Base-by-base conservation (phyloP, 2,888 invertebrate genomes). In the Anthophora plumipes region DNA sequence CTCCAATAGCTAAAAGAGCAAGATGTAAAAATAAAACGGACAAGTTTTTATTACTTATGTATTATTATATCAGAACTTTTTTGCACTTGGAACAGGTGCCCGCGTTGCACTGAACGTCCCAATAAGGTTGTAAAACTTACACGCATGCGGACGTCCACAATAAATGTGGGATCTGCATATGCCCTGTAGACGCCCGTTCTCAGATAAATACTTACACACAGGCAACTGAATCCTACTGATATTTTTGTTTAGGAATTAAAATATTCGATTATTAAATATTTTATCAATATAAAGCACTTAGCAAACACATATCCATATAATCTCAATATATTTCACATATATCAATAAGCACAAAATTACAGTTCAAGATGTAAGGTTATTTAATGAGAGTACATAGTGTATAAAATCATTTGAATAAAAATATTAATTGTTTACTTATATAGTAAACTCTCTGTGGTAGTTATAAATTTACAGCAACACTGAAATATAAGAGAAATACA, bases 271-370 rank as follows among this genome's bases (percentile, higher is more conserved):
- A 7, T 25, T 12, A 8, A 60, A 31, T 17, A 17, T 22, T 46
- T 54, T 50, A 11, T 39, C 11, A 54, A 11, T 54, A 8, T 37
- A 67, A 39, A n/a, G 39, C 39, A 72, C 61, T 75, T 68, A 61
- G 59, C n/a, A 80, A 41, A 22, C 63, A 69, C 1, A 6, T 22
- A 57, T 72, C 63, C 72, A 57, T 72, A 7, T 52, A 71, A 72
- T 64, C 20, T 72, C 20, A 22, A 20, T 60, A 77, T 71, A 70
- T 70, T 71, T 76, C 14, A 25, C 48, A 37, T n/a, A 25, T 50
- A 80, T 64, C 3, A 9, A 22, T 66, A 14, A 70, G 6, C 12
- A 57, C 17, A 67, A 55, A 59, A 67, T 73, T 79, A 82, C 54
- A 72, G 46, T 71, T n/a, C 6, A 52, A 39, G 2, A 39, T 71